Base-by-base conservation (phyloP, 2,888 invertebrate species). In the Epicampocera succincta region DNA sequence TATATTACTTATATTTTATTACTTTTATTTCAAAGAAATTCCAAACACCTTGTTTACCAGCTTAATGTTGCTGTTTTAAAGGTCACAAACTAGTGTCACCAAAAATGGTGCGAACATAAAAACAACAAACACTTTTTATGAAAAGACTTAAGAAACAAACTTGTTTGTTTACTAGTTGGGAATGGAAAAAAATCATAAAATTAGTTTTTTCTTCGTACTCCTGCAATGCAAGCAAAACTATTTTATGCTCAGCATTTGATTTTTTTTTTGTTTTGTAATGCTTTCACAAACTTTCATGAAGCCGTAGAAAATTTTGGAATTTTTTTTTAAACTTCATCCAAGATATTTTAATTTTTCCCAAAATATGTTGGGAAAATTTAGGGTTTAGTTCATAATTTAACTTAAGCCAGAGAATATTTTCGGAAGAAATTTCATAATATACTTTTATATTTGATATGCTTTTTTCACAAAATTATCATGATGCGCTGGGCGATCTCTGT, bases 131-230 rank as follows among this genome's bases (percentile, higher is more conserved):
- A 15, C 9, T 52, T 48, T 75, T 71, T 83, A 74, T 75, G 77
- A 84, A 84, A 78, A 82, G 77, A 85, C 76, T 86, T 84, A 76
- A 66, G 50, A 56, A 58, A 65, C 78, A 83, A 85, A 86, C 85
- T 85, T 79, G 84, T 76, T 81, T 80, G 42, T 61, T 71, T 72
- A 12, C 15, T 52, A 46, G n/a, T 61, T 69, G 33, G 8, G 8
- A 9, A n/a, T 15, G 17, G 71, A 71, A 56, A 21, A 29, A 38
- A 21, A 50, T 42, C 40, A 50, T 46, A 29, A 17, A 33, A 2
- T 46, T 77, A 52, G 25, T 38, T 71, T 46, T 61, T 66, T 61
- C 65, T 56, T 63, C 33, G 1, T 58, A 56, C 74, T 79, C 60
- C 66, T 78, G 52, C 48, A 58, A n/a, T 5, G 17, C 29, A 50